Evolutionary conservation across 2,888 invertebrate species (phyloP), one percentile per base, ranked within the genome.

Genomic region (Patella depressa): DNA sequence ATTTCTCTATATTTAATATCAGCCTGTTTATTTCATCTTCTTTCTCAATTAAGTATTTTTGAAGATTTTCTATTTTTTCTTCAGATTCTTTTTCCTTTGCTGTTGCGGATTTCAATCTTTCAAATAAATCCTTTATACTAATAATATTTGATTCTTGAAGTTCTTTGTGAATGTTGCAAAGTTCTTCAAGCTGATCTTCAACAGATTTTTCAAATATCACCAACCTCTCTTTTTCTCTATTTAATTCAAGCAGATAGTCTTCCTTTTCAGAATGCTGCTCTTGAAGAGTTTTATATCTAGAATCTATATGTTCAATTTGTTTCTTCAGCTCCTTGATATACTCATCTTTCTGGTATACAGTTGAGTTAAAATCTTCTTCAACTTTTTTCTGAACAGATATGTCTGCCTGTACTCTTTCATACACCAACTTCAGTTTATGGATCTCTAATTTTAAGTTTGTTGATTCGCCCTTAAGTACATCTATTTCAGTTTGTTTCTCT

Each of bases 321-420:
- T 70, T 65, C 34, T 57, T 75, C 12, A 83, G 75, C 24, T 77
- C 24, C 11, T 77, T 71, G 5, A 81, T 78, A 59, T 79, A 57
- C 53, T 53, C 53, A 19, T 75, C 73, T 55, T 74, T 80, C 75
- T 79, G 79, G 34, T 76, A 19, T 19, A 59, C 14, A 19, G 59
- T 59, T 9, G 7, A 9, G 11, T 59, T 59, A 59, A 11, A 19
- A 59, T 19, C 59, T 59, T 59, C 59, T 19, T 59, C 19, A 59
- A 59, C 19, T 59, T 71, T 29, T 72, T 29, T 75, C 12, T 76
- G 17, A n/a, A 45, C 45, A 11, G 29, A 19, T 17, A 84, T 29
- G 70, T 83, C 84, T 57, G 80, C 73, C 53, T 83, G 80, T 15
- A 82, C 72, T 17, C 79, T 34, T 17, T 69, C 73, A 81, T 72